phyloP scores from a whole-genome alignment of 2,888 invertebrate species.

The Xanthia icteritia region DNA sequence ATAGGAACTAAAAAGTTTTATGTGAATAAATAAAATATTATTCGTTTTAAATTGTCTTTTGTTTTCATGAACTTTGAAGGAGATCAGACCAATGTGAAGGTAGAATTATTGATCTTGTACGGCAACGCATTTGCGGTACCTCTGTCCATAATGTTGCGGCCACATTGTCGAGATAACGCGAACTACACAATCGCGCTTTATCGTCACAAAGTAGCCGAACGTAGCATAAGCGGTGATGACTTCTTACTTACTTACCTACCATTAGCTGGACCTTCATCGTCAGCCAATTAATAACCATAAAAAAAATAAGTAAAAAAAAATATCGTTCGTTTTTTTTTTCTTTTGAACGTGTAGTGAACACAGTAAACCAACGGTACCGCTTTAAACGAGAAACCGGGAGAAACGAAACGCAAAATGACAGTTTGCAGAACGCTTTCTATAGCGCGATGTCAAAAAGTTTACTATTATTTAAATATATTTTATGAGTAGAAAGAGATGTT shows the following conservation, averaged over 20 bases:
- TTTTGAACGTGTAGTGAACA: too few relatives aligned
- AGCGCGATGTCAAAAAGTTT: too few relatives aligned
- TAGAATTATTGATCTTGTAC: neutral
- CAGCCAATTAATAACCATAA: neutral
- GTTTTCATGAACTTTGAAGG: neutral
- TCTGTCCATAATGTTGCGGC: too few relatives aligned
- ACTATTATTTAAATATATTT: too few relatives aligned
- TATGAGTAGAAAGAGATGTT: too few relatives aligned
- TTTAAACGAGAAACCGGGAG: neutral
- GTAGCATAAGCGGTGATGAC: too few relatives aligned
- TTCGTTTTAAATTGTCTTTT: slow-evolving; percentile 54
- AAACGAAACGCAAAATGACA: neutral
- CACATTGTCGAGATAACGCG: too few relatives aligned
- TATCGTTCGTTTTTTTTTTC: too few relatives aligned
- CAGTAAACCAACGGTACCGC: too few relatives aligned
- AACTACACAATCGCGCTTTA: too few relatives aligned
- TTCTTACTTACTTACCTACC: neutral
- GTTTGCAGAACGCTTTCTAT: too few relatives aligned
- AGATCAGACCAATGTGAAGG: neutral
- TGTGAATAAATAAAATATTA: slow-evolving; percentile 64
- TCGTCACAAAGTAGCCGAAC: too few relatives aligned
- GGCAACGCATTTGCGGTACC: neutral
- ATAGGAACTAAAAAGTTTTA: slow-evolving; percentile 47
- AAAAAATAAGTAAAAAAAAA: neutral
- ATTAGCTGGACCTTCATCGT: neutral